phyloP scores from a whole-genome alignment of 1,140 invertebrate genomes.

The Atta cephalotes region DNA sequence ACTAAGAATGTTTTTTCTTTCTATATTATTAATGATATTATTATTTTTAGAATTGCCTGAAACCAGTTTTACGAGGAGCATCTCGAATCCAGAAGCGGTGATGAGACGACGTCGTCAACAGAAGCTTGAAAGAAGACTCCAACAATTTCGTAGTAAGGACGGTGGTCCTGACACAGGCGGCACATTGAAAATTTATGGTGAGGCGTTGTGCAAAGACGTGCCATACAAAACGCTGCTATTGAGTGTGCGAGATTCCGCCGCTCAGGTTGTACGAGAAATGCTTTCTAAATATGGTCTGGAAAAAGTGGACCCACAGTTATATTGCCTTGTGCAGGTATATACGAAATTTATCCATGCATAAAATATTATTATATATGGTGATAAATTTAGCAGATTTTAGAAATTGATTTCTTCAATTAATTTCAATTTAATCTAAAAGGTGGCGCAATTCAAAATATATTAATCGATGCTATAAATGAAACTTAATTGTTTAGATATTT shows the following conservation, averaged over 20 bases:
- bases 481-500: background rate
- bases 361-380: background rate
- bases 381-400: background rate
- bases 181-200: slow-evolving; percentile 99
- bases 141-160: slow-evolving; percentile 97
- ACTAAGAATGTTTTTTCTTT: slow-evolving; percentile 7
- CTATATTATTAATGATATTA: slow-evolving; percentile 15
- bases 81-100: slow-evolving; percentile 99
- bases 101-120: slow-evolving; percentile 98
- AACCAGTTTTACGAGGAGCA: slow-evolving; percentile 98
- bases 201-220: slow-evolving; percentile 97
- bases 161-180: slow-evolving; percentile 98
- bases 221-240: slow-evolving; percentile 99
- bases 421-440: background rate
- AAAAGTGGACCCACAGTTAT: slow-evolving; percentile 94
- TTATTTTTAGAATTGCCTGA: slow-evolving; percentile 94
- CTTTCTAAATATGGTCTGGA: slow-evolving; percentile 98
- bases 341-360: background rate
- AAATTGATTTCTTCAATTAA: background rate
- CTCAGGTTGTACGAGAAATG: slow-evolving; percentile 97
- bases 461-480: background rate
- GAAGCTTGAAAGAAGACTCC: slow-evolving; percentile 98
- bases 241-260: slow-evolving; percentile 96
- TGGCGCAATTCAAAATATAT: background rate
- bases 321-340: slow-evolving; percentile 96